Evolutionary conservation across 2,888 invertebrate genomes (phyloP).

Genomic region (Emmelina monodactyla): DNA sequence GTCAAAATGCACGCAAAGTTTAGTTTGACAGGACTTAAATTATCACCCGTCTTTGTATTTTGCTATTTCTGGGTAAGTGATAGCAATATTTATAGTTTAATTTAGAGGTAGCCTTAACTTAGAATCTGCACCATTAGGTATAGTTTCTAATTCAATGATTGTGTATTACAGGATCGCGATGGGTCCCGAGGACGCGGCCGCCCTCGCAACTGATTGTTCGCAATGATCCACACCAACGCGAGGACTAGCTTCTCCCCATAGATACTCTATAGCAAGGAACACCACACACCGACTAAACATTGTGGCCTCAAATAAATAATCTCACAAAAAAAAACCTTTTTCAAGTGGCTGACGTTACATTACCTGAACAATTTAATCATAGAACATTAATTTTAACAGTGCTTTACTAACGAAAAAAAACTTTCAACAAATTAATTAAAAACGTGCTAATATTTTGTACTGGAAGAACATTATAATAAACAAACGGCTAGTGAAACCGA

Average conservation of each 20-base stretch:
- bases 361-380: slow-evolving; percentile 56
- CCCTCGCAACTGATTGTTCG: slow-evolving; percentile 46
- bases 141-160: slow-evolving; percentile 5
- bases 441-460: slow-evolving; percentile 62
- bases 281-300: too few species aligned
- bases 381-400: slow-evolving; percentile 60
- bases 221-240: slow-evolving; percentile 34
- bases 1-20: too few species aligned
- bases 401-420: slow-evolving; percentile 51
- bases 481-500: slow-evolving; percentile 61
- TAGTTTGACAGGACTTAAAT: too few species aligned
- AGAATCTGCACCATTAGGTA: too few species aligned
- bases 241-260: slow-evolving; percentile 65
- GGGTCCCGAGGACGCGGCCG: slow-evolving; percentile 58
- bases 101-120: too few species aligned
- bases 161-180: slow-evolving; percentile 47
- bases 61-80: too few species aligned
- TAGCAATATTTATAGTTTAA: too few species aligned
- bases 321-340: too few species aligned
- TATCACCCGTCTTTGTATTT: too few species aligned
- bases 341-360: slow-evolving; percentile 37
- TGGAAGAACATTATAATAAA: slow-evolving; percentile 56
- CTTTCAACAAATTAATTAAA: slow-evolving; percentile 57
- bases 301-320: too few species aligned
- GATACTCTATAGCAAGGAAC: slow-evolving; percentile 54